phyloP scores from a whole-genome alignment of 2,113 vertebrate species.

The Ammospiza nelsoni region DNA sequence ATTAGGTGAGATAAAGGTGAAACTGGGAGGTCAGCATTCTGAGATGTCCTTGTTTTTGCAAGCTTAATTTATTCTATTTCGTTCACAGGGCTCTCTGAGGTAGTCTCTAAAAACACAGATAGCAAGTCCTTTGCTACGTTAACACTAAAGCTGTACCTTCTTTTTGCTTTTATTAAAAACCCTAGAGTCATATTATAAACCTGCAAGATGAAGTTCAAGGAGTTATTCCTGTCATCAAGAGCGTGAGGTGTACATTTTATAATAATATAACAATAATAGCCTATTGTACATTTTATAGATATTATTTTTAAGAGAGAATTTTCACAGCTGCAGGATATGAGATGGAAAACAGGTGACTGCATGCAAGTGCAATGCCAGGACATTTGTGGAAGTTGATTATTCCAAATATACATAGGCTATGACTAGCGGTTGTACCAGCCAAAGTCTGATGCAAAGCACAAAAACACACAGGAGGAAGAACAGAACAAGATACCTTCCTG shows the following conservation, averaged over 20 bases:
- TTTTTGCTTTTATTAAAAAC: constrained; percentile 52
- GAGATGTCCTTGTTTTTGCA: constrained; percentile 57
- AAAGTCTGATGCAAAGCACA: not conserved
- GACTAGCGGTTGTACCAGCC: not conserved
- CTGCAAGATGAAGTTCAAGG: constrained; percentile 41
- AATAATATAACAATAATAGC: not conserved
- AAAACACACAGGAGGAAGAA: not conserved
- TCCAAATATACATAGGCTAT: not conserved
- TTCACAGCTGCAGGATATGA: not conserved
- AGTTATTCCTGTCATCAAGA: constrained; percentile 64
- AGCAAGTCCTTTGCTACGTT: constrained; percentile 48
- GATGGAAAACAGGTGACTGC: not conserved
- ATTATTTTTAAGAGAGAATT: not conserved
- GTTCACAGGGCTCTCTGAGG: constrained; percentile 64
- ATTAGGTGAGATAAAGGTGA: constrained; percentile 55
- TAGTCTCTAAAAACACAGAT: constrained; percentile 61
- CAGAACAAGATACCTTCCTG: not conserved
- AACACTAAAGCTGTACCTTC: constrained; percentile 11
- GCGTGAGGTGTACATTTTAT: not conserved
- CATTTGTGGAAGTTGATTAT: not conserved
- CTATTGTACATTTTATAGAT: constrained; percentile 11
- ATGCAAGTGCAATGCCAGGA: not conserved
- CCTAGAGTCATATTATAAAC: constrained; percentile 58
- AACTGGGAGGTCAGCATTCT: constrained; percentile 10
- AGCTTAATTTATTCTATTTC: constrained; percentile 63